Evolutionary conservation across 2,113 vertebrate species (phyloP).

Genomic region (Ivindomyrus marchei): DNA sequence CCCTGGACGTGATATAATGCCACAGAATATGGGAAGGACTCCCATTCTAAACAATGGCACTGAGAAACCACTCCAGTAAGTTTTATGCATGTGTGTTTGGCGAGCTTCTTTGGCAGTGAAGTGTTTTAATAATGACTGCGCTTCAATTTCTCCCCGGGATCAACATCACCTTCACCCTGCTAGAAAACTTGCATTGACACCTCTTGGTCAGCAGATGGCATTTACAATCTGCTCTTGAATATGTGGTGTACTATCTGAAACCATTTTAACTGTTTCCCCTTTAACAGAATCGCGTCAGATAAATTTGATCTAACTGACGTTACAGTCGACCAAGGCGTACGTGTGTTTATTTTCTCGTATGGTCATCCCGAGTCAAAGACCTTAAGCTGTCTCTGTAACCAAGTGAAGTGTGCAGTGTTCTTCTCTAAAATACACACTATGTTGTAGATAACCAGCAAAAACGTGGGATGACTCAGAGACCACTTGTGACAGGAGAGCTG

Average conservation of each 20-base stretch:
- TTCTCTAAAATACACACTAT: neutral
- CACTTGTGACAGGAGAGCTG: slow-evolving; percentile 10
- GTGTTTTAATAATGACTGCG: neutral
- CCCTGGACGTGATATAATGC: neutral
- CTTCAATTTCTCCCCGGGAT: neutral
- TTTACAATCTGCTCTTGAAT: slow-evolving; percentile 23
- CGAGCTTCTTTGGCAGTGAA: neutral
- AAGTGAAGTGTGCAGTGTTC: neutral
- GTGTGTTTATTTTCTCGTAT: neutral
- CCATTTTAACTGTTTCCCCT: neutral
- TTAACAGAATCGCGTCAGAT: neutral
- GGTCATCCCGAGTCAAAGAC: neutral
- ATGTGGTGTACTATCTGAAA: neutral
- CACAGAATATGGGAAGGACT: neutral
- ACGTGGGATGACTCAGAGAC: slow-evolving; percentile 12
- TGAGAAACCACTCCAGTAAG: neutral
- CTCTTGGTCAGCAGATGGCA: slow-evolving; percentile 36
- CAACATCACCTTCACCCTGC: neutral
- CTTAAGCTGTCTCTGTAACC: neutral
- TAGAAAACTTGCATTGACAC: slow-evolving; percentile 16
- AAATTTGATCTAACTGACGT: neutral
- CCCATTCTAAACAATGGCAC: neutral
- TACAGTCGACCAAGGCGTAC: neutral
- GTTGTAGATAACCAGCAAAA: slow-evolving; percentile 4
- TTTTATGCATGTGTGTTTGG: neutral